These are phyloP conservation scores for Leptinotarsa undecemlineata DNA, from an alignment of 1,140 invertebrate genomes.

Conservation along the genomic window DNA sequence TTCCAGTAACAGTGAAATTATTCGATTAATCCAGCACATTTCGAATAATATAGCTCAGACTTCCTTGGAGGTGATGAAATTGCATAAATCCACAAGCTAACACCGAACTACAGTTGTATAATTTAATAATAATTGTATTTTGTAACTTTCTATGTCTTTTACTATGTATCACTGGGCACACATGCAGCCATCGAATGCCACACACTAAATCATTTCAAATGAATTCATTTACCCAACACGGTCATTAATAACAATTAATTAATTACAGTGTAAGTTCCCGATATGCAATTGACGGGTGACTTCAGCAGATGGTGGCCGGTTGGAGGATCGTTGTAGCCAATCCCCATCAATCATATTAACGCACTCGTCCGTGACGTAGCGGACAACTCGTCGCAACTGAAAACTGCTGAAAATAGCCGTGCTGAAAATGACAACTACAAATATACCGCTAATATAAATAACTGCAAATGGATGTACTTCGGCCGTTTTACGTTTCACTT, in stretches of 20 bases:
- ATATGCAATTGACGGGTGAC: conserved; percentile 7
- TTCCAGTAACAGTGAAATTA: too few relatives aligned
- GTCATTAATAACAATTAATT: conserved; percentile 1
- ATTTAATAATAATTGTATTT: too few relatives aligned
- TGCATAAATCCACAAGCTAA: too few relatives aligned
- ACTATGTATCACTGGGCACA: too few relatives aligned
- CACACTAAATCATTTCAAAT: not conserved
- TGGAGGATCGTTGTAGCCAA: not conserved
- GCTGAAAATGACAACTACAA: not conserved
- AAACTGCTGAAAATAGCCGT: not conserved
- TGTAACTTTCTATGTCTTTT: too few relatives aligned
- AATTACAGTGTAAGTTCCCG: not conserved
- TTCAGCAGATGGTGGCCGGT: not conserved
- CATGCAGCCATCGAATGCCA: too few relatives aligned
- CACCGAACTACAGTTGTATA: too few relatives aligned
- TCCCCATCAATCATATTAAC: conserved; percentile 5
- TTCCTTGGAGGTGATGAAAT: too few relatives aligned
- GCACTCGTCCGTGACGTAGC: not conserved
- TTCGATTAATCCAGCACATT: too few relatives aligned
- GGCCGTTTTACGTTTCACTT: not conserved
- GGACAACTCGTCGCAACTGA: not conserved
- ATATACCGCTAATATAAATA: conserved; percentile 4
- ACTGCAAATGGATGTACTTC: not conserved
- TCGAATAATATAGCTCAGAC: too few relatives aligned
- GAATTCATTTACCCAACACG: not conserved